These are phyloP conservation scores for Pongo abelii DNA, from an alignment of 2,113 vertebrate genomes.

Conservation along the genomic window DNA sequence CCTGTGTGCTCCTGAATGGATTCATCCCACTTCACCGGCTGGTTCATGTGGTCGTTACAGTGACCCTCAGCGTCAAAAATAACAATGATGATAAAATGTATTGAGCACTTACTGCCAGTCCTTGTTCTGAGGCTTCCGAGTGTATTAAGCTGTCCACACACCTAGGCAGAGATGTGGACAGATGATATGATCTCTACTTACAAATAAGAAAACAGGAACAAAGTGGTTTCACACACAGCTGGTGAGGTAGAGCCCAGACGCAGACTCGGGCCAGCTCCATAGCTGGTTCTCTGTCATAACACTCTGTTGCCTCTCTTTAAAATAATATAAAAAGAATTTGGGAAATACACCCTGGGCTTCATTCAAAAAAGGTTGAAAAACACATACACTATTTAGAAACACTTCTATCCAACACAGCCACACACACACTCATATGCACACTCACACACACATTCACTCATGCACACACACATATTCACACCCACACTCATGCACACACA, in stretches of 20 bases:
- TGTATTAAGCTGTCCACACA: no score
- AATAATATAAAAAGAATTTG: neutral
- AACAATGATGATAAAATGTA: rapidly evolving
- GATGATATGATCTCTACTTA: neutral
- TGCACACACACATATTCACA: neutral
- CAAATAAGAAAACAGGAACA: neutral
- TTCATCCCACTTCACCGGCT: neutral
- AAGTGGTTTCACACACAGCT: rapidly evolving
- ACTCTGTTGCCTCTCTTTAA: neutral
- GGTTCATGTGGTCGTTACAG: neutral
- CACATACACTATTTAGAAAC: neutral
- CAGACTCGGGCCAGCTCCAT: neutral
- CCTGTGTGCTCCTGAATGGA: neutral
- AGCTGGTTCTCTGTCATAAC: rapidly evolving
- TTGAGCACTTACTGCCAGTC: neutral
- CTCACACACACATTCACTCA: neutral
- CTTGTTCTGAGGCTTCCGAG: neutral
- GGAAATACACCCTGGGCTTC: neutral
- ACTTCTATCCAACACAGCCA: neutral
- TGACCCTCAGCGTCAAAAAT: rapidly evolving
- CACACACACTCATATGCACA: neutral
- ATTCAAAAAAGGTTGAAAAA: neutral
- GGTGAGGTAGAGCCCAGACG: no score
- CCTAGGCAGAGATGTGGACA: no score
- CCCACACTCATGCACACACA: no score